Percentiles rank a stretch among this genome's conserved stretches.
Conservation (phyloP, 2,797 vertebrate species). For the Anguilla marmorata region DNA sequence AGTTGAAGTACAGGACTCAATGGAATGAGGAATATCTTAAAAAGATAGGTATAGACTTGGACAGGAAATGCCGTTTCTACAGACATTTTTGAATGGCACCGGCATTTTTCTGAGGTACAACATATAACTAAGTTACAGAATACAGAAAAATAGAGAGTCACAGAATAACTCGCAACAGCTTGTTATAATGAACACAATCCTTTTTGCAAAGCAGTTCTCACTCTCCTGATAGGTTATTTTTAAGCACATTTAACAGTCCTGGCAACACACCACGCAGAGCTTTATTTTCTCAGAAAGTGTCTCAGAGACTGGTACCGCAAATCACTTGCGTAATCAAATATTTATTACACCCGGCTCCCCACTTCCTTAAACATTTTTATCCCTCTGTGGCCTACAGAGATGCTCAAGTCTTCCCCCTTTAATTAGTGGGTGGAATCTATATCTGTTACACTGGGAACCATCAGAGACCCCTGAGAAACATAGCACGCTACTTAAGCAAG, state of each 20-base stretch:
- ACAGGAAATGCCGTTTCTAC: neutral
- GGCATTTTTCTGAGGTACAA: neutral
- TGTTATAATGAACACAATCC: neutral
- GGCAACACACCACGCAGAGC: neutral
- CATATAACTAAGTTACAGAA: neutral
- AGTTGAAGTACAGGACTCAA: neutral
- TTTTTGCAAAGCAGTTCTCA: neutral
- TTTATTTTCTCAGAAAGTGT: neutral
- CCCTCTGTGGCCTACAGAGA: constrained; percentile 22
- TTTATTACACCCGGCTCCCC: constrained; percentile 15
- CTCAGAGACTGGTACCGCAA: neutral
- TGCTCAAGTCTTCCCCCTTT: constrained; percentile 43
- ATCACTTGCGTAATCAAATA: constrained; percentile 10
- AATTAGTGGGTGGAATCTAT: constrained; percentile 48
- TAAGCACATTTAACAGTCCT: neutral
- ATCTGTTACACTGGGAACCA: constrained; percentile 32
- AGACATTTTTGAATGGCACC: neutral
- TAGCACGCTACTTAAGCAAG: neutral
- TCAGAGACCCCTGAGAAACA: constrained; percentile 39
- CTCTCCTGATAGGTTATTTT: neutral
- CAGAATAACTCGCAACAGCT: neutral
- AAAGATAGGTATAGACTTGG: neutral
- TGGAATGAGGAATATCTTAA: neutral
- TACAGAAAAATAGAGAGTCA: neutral
- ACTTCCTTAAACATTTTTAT: constrained; percentile 44